A percentile compares a stretch with the other conserved stretches of the same genome.
Evolutionary conservation across 2,888 invertebrate genomes (phyloP).

Genomic region (Eurois occulta): DNA sequence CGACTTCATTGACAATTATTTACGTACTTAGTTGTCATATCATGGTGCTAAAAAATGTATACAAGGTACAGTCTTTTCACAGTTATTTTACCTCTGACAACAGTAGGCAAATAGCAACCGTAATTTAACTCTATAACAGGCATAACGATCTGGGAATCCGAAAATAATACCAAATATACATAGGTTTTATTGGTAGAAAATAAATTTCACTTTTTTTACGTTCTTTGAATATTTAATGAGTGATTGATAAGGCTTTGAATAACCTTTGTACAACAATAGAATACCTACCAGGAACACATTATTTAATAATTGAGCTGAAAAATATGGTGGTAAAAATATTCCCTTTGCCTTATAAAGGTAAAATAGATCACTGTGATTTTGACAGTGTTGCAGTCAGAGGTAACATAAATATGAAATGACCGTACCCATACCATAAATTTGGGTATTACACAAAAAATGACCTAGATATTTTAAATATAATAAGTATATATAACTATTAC

Average conservation of each 20-base stretch:
- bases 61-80: not conserved
- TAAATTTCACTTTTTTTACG: no score
- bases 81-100: not conserved
- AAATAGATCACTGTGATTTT: not conserved
- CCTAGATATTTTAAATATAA: conserved; percentile 13
- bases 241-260: no score
- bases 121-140: no score
- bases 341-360: no score
- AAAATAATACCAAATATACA: no score
- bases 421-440: not conserved
- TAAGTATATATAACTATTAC: conserved; percentile 9
- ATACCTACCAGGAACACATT: no score
- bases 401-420: not conserved
- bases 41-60: conserved; percentile 24
- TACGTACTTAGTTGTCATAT: not conserved
- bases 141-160: no score
- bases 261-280: no score
- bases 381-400: not conserved
- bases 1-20: not conserved
- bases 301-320: no score
- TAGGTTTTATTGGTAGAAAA: no score
- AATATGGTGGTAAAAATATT: no score
- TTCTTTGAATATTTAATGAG: no score
- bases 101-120: not conserved
- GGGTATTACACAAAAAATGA: conserved; percentile 19